Percentiles rank a stretch among this genome's conserved stretches.
Conservation (phyloP, 35 echinoderm and acorn worm genomes). For the Eucidaris tribuloides region DNA sequence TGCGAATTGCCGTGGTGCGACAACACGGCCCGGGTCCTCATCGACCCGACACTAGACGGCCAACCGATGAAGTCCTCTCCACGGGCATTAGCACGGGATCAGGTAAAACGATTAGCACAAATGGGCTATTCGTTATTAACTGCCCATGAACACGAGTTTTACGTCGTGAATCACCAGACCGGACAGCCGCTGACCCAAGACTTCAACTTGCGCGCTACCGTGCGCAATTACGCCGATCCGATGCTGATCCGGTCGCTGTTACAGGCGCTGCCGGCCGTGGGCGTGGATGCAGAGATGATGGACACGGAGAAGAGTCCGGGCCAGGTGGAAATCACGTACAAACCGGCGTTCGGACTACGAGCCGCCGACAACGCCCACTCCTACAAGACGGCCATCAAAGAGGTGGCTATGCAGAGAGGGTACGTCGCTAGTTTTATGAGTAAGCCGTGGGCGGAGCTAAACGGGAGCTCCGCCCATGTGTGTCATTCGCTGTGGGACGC, state of each 20-base stretch:
- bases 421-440: slow-evolving; percentile 80
- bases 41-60: slow-evolving; percentile 14
- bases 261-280: slow-evolving; percentile 11
- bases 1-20: slow-evolving; percentile 55
- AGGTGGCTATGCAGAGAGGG: slow-evolving; percentile 60
- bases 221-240: slow-evolving; percentile 53
- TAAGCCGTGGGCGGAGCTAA: slow-evolving; percentile 33
- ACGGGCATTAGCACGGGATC: slow-evolving; percentile 54
- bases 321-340: slow-evolving; percentile 62
- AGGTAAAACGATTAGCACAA: slow-evolving; percentile 47
- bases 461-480: slow-evolving; percentile 50
- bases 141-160: slow-evolving; percentile 77
- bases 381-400: slow-evolving; percentile 73
- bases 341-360: slow-evolving; percentile 57
- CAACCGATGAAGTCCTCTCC: slow-evolving; percentile 20
- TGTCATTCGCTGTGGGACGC: slow-evolving; percentile 73
- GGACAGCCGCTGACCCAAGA: slow-evolving; percentile 54
- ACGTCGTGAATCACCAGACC: slow-evolving; percentile 53
- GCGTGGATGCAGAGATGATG: slow-evolving; percentile 50
- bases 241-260: slow-evolving; percentile 41
- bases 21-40: slow-evolving; percentile 51
- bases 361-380: slow-evolving; percentile 59
- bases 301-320: slow-evolving; percentile 49
- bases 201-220: slow-evolving; percentile 36
- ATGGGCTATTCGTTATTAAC: slow-evolving; percentile 33